Percentiles rank a stretch among this genome's conserved stretches.
Conservation (phyloP, 2,113 vertebrate genomes). For the Nycticorax nycticorax region DNA sequence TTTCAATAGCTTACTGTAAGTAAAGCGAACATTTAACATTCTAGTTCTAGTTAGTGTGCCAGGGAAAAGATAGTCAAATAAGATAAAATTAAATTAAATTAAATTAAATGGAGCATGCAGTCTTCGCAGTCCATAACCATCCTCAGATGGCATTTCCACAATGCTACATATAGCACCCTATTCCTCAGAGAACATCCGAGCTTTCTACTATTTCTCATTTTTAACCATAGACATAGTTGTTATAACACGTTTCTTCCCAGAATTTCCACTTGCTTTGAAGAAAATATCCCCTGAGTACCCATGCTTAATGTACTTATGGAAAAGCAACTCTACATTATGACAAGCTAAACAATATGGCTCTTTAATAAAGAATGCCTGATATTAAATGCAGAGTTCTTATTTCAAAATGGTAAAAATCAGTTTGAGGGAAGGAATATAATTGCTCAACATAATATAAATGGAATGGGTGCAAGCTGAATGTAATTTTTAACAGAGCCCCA, state of each 20-base stretch:
- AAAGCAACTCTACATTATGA: conserved; percentile 53
- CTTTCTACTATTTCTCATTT: conserved; percentile 30
- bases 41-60: neutral
- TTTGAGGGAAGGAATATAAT: conserved; percentile 28
- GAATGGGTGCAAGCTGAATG: conserved; percentile 37
- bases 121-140: neutral
- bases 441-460: conserved; percentile 38
- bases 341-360: conserved; percentile 51
- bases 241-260: conserved; percentile 58
- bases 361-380: conserved; percentile 57
- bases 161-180: conserved; percentile 4
- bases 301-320: conserved; percentile 78
- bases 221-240: conserved; percentile 21
- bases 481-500: conserved; percentile 50
- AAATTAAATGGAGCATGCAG: neutral
- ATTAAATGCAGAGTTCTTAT: conserved; percentile 56
- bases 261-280: conserved; percentile 84
- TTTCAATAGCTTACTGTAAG: neutral
- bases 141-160: conserved; percentile 14
- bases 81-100: neutral
- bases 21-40: neutral
- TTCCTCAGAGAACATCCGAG: conserved; percentile 1
- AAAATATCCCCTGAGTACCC: conserved; percentile 78
- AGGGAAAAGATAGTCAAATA: neutral
- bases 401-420: conserved; percentile 52